Conservation (phyloP, 2,888 invertebrate genomes). For the Dryadula phaetusa region DNA sequence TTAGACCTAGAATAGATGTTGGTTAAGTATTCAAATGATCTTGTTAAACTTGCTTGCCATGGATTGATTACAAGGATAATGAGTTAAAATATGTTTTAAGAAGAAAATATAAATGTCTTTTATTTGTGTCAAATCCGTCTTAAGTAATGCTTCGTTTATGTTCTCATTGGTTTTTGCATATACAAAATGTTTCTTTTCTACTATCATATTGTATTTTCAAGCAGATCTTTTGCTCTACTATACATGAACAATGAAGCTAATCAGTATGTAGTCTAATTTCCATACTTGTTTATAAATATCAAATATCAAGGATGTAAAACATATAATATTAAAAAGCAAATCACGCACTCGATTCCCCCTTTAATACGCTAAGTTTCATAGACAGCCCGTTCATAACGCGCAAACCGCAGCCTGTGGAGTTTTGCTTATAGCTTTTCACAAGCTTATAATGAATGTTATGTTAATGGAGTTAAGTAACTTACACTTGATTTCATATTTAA, state of each 20-base stretch:
- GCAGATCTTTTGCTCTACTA: too few relatives aligned
- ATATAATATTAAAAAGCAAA: conserved; percentile 9
- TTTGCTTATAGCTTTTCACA: conserved; percentile 17
- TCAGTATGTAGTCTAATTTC: too few relatives aligned
- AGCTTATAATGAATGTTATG: conserved; percentile 32
- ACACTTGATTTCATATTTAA: conserved; percentile 20
- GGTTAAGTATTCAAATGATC: conserved; percentile 14
- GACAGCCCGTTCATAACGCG: conserved; percentile 25
- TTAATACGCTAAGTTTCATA: conserved; percentile 21
- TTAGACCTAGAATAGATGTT: conserved; percentile 6
- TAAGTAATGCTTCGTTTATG: background rate
- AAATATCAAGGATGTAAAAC: background rate
- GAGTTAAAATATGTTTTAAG: background rate
- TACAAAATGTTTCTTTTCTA: background rate
- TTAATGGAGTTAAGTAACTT: conserved; percentile 25
- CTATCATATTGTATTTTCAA: background rate
- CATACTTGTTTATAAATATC: too few relatives aligned
- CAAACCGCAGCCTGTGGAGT: conserved; percentile 20
- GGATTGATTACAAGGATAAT: conserved; percentile 19
- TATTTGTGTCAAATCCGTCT: background rate
- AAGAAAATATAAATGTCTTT: background rate
- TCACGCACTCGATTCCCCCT: conserved; percentile 17
- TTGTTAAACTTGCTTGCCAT: conserved; percentile 2
- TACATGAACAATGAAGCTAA: too few relatives aligned
- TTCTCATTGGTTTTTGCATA: background rate